A percentile compares a stretch with the other conserved stretches of the same genome.
These are phyloP conservation scores for Vanacampus margaritifer DNA, from an alignment of 2,113 vertebrate genomes.

Conservation along the genomic window DNA sequence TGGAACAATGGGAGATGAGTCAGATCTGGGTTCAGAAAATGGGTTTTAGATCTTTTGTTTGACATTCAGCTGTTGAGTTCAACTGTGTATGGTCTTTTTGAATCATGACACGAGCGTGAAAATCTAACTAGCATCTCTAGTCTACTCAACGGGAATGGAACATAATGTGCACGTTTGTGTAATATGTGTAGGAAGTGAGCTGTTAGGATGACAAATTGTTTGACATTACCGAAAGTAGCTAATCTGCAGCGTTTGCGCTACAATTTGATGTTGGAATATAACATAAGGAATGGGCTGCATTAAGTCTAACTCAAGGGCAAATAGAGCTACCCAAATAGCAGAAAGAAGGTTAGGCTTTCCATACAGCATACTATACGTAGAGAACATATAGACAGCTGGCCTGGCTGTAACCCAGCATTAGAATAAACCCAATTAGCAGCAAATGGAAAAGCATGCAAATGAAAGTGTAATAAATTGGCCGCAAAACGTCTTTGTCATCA, in stretches of 20 bases:
- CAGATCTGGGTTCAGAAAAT: neutral
- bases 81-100: too few relatives aligned
- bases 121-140: neutral
- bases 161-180: neutral
- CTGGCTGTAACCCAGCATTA: neutral
- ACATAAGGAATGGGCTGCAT: neutral
- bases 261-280: neutral
- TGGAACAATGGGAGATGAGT: conserved; percentile 9
- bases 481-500: conserved; percentile 6
- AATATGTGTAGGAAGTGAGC: conserved; percentile 64
- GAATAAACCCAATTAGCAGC: conserved; percentile 9
- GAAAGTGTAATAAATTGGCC: neutral
- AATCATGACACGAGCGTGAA: too few relatives aligned
- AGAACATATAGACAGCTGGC: neutral
- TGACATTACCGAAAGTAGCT: conserved; percentile 51
- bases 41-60: neutral
- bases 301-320: conserved; percentile 1
- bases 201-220: conserved; percentile 73
- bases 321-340: neutral
- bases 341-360: neutral
- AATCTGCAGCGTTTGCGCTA: conserved; percentile 41
- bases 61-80: conserved; percentile 14
- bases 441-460: conserved; percentile 4
- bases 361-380: neutral
- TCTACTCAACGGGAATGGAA: neutral